Evolutionary conservation across 2,113 vertebrate genomes (phyloP).

Genomic region (Tragulus kanchil): DNA sequence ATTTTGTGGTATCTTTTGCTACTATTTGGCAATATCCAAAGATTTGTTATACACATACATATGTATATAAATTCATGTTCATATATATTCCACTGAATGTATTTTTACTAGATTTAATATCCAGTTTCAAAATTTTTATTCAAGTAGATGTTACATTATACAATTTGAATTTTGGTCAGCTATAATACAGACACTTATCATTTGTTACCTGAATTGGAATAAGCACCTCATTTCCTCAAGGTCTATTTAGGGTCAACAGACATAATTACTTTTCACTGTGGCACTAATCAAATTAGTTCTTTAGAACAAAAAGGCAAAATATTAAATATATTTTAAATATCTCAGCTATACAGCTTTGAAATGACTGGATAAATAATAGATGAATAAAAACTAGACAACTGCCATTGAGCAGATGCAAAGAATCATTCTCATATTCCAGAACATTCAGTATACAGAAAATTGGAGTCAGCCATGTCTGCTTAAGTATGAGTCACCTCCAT

Average conservation of each 20-base stretch:
- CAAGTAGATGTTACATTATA: not conserved
- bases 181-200: not conserved
- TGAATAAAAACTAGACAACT: not conserved
- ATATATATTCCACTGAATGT: not conserved
- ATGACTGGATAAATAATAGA: not conserved
- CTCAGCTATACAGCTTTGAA: not conserved
- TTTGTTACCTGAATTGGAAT: not conserved
- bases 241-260: constrained; percentile 43
- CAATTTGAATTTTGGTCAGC: constrained; percentile 22
- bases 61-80: not conserved
- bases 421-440: not conserved
- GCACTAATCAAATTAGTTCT: constrained; percentile 35
- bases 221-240: constrained; percentile 3
- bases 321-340: constrained; percentile 48
- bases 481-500: not conserved
- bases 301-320: constrained; percentile 23
- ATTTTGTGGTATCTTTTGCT: not conserved
- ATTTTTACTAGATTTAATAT: not conserved
- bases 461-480: not conserved
- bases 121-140: not conserved
- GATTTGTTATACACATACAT: not conserved
- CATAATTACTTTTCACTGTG: not conserved
- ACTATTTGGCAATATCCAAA: not conserved
- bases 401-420: not conserved
- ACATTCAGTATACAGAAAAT: not conserved